Conservation (phyloP, 2,797 vertebrate species). For the Myripristis jacobus region DNA sequence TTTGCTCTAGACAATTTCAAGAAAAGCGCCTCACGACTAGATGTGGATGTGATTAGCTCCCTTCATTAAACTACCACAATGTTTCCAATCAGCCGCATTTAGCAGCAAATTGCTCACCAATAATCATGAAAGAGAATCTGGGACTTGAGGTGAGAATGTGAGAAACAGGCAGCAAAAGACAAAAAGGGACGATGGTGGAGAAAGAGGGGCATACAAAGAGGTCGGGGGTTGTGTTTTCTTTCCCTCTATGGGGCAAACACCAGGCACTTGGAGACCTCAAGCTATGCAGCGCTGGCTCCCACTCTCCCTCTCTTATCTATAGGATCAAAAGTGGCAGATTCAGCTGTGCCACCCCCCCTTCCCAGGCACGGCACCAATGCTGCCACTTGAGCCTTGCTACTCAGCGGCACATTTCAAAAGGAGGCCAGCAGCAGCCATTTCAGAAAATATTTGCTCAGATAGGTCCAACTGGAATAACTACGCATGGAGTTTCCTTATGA, state of each 20-base stretch:
- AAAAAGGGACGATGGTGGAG: background rate
- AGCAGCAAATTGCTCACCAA: constrained; percentile 10
- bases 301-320: constrained; percentile 68
- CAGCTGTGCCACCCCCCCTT: constrained; percentile 68
- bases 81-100: no score
- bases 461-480: constrained; percentile 52
- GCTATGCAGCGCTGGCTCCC: constrained; percentile 68
- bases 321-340: constrained; percentile 75
- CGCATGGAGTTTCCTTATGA: constrained; percentile 45
- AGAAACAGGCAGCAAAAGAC: constrained; percentile 3
- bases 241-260: constrained; percentile 43
- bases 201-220: constrained; percentile 44
- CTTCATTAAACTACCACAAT: background rate
- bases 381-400: constrained; percentile 70
- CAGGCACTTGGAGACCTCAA: constrained; percentile 61
- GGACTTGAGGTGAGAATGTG: no score
- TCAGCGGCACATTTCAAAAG: constrained; percentile 70
- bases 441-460: constrained; percentile 56
- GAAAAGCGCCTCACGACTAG: no score
- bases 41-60: no score
- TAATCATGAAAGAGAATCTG: no score
- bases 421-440: constrained; percentile 49
- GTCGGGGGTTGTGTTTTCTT: constrained; percentile 60
- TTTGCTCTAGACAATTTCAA: no score
- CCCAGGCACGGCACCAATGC: constrained; percentile 70